phyloP scores from a whole-genome alignment of 2,797 vertebrate genomes.

The Uromys caudimaculatus region DNA sequence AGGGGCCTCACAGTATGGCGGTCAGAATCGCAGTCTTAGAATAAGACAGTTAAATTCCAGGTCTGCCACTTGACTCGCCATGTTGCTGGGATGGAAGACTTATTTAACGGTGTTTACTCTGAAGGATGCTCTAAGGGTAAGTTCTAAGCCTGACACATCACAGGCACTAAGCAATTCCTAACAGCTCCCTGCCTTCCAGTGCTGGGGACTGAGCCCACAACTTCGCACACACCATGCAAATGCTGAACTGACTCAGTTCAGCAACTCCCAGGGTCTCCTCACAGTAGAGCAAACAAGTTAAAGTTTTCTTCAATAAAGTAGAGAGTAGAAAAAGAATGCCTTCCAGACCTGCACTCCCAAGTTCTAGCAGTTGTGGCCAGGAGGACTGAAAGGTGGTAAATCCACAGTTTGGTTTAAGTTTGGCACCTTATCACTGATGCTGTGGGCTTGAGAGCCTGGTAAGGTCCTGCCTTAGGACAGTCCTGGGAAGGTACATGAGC shows the following conservation, averaged over 20 bases:
- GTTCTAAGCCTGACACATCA: not conserved
- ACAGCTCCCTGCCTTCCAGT: not conserved
- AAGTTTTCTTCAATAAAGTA: not conserved
- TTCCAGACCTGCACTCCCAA: not conserved
- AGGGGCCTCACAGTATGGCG: not conserved
- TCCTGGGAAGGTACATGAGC: conserved; percentile 27
- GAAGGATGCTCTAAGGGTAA: conserved; percentile 23
- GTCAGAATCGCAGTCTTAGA: not conserved
- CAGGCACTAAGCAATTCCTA: not conserved
- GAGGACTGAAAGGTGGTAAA: not conserved
- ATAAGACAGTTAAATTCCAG: not conserved
- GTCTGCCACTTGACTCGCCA: not conserved
- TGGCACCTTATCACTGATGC: not conserved
- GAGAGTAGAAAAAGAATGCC: not conserved
- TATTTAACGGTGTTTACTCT: conserved; percentile 9
- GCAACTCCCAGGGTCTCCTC: conserved; percentile 27
- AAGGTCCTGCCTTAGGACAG: not conserved
- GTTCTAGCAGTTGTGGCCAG: not conserved
- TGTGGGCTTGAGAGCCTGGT: not conserved
- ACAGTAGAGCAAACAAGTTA: not conserved
- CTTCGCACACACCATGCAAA: not conserved
- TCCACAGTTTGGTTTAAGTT: not conserved
- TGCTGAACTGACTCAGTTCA: not conserved
- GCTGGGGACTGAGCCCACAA: not conserved
- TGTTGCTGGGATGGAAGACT: not conserved